Base-by-base conservation (phyloP, 2,888 invertebrate species). In the Eristalis tenax region DNA sequence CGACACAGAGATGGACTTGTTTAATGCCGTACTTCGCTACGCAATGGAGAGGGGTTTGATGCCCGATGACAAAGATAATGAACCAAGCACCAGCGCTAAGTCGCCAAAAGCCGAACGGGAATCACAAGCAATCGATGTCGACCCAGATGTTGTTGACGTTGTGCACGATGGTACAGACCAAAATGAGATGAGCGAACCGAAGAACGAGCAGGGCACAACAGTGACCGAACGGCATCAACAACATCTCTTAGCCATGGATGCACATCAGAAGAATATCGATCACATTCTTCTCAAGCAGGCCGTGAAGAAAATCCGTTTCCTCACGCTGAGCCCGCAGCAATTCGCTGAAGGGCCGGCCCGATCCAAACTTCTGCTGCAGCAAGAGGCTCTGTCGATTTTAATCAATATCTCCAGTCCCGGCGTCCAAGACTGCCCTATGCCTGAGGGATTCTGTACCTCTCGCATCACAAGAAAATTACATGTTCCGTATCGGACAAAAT, bases 341-440 rank as follows among this genome's bases (percentile, higher is more conserved):
- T 97, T 97, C 92, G 97, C 97, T 0, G 96, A 96, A 90, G 96
- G 97, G 0, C 97, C 97, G 0, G 97, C 96, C 0, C 94, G 95
- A 69, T 97, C 97, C 15, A 93, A 94, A n/a, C 93, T 97, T 10
- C 94, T 97, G 32, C 94, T 95, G 0, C 96, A 97, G 91, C 94
- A 96, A 1, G 97, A 97, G 91, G 96, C 97, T 15, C 96, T 97
- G 90, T 95, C 96, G 0, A 96, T 97, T 78, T 94, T 97, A 1
- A 97, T 97, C 95, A 97, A 97, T 91, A 96, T 97, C 83, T 95
- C 97, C 26, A 96, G 96, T 23, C 95, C 95, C 26, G 94, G 94
- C 68, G 93, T 94, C n/a, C 94, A 94, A 11, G 95, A 95, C 69
- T 94, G 95, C 81, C 94, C 95, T 1, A 95, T 97, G 95, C 97